phyloP scores from a whole-genome alignment of 2,888 invertebrate species.

The Acanthopleura granulata region DNA sequence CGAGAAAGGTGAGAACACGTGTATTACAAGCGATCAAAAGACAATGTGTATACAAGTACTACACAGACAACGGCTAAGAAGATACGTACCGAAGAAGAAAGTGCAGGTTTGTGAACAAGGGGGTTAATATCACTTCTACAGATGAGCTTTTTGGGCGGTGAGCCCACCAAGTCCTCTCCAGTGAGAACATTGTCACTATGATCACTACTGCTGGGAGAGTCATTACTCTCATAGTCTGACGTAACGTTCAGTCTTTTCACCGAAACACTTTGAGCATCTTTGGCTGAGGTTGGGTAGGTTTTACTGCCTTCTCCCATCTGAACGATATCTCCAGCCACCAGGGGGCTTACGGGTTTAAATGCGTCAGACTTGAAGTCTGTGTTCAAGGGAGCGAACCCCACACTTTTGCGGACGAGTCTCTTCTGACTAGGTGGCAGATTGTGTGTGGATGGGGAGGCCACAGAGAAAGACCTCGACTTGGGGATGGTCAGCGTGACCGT shows the following conservation, averaged over 20 bases:
- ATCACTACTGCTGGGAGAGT: slow-evolving; percentile 70
- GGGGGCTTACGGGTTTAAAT: slow-evolving; percentile 19
- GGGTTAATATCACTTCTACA: slow-evolving; percentile 22
- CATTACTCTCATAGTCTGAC: slow-evolving; percentile 70
- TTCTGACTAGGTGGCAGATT: slow-evolving; percentile 13
- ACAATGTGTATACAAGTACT: no score
- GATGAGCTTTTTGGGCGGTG: slow-evolving; percentile 49
- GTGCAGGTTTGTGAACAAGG: neutral
- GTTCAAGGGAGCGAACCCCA: slow-evolving; percentile 1
- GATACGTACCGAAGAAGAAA: neutral
- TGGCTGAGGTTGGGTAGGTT: neutral
- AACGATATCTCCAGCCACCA: neutral
- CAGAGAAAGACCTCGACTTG: slow-evolving; percentile 66
- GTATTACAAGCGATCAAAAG: no score
- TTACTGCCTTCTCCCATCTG: neutral
- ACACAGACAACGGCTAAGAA: no score
- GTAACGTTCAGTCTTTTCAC: slow-evolving; percentile 59
- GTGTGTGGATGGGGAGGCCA: slow-evolving; percentile 49
- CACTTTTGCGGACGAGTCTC: slow-evolving; percentile 13
- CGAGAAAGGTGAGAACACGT: no score
- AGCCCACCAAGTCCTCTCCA: slow-evolving; percentile 45
- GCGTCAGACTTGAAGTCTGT: slow-evolving; percentile 11
- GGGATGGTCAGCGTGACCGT: slow-evolving; percentile 64
- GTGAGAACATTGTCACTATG: slow-evolving; percentile 64
- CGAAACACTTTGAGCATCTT: slow-evolving; percentile 18